Evolutionary conservation across 1,140 invertebrate species (phyloP), one percentile per base, ranked within the genome.

Genomic region (Bombyx mandarina): DNA sequence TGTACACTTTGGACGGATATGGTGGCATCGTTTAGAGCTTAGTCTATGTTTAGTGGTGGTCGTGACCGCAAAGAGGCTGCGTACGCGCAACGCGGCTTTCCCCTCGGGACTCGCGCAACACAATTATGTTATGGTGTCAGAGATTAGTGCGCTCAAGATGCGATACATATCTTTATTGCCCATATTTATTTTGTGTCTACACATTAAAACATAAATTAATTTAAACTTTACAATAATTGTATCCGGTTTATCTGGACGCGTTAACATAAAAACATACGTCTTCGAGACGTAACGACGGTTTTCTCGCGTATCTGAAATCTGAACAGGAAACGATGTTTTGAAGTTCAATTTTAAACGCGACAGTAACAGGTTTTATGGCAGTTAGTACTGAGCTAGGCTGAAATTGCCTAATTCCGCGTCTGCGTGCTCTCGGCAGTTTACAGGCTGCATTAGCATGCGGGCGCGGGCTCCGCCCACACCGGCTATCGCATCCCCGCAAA

Each of bases 101-200:
- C 77, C 78, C 78, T 63, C 71, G 58, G 74, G 79, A 73, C 71
- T 73, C 58, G 26, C 26, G 4, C 26, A 54, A 44, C 66, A 77
- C 79, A 82, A 82, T 81, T 84, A 80, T 76, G 72, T 75, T 79
- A 74, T 67, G 67, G 68, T 71, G 68, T 70, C 73, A 78, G 66
- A 75, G 69, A 74, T 71, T 69, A 74, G 67, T 62, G 48, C 53
- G 52, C 49, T 51, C 55, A 18, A 71, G 62, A 62, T 49, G 56
- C 62, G 64, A 68, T 66, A 70, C 54, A 48, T 47, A 66, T 65
- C 64, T 61, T 64, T 66, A 69, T 69, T 63, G 56, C 56, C 10
- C 49, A 49, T 65, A 67, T 65, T 65, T 63, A 65, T 66, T 63
- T 61, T 69, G 45, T 65, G 49, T 47, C 62, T n/a, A n/a, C 12